Evolutionary conservation across 1,140 invertebrate species (phyloP).

Genomic region (Drosophila ambigua): DNA sequence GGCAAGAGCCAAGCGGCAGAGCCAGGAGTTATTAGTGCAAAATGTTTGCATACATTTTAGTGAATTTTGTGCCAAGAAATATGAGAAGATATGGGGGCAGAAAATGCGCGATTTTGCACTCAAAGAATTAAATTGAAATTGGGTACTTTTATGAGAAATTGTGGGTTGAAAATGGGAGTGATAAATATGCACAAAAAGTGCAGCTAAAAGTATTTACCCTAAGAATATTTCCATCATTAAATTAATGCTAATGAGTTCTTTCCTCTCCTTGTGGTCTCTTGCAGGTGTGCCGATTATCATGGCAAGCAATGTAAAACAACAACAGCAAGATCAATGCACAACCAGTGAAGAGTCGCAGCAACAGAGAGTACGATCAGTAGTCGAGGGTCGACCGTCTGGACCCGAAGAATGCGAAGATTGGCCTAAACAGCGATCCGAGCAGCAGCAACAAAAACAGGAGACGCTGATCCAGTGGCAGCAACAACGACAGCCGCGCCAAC

Average conservation of each 20-base stretch:
- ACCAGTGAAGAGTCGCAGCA: conserved; percentile 52
- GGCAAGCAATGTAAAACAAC: conserved; percentile 81
- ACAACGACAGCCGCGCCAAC: conserved; percentile 24
- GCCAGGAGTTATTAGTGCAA: conserved; percentile 30
- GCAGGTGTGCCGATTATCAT: conserved; percentile 82
- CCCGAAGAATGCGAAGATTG: conserved; percentile 30
- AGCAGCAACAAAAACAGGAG: conserved; percentile 16
- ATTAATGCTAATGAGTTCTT: neutral
- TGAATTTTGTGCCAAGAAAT: conserved; percentile 14
- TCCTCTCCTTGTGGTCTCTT: neutral
- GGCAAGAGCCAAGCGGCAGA: neutral
- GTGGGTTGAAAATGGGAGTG: too few relatives aligned
- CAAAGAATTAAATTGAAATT: neutral
- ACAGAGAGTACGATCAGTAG: conserved; percentile 36
- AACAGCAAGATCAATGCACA: conserved; percentile 60
- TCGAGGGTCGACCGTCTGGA: conserved; percentile 14
- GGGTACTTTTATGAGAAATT: neutral
- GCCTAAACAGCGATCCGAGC: conserved; percentile 31
- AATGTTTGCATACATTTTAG: conserved; percentile 17
- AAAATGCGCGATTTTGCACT: neutral
- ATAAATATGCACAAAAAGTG: too few relatives aligned
- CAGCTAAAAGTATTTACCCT: too few relatives aligned
- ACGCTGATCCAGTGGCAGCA: conserved; percentile 10
- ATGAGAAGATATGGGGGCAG: neutral
- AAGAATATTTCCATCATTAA: neutral